Conservation (phyloP, 1,140 invertebrate species). For the Thaumatotibia leucotreta region DNA sequence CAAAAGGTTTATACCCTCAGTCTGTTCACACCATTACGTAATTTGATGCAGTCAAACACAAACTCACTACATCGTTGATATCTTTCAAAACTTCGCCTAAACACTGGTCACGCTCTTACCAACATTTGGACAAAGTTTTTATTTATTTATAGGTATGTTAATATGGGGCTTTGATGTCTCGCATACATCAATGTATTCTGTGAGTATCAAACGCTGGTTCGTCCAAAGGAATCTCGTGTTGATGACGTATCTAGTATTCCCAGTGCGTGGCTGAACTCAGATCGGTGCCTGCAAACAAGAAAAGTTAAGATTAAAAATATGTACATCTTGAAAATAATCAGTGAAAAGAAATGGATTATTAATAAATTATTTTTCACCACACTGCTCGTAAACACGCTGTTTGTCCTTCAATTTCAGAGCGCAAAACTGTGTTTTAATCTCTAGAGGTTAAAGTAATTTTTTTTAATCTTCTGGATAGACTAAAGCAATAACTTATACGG, state of each 20-base stretch:
- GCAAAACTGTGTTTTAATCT: no score
- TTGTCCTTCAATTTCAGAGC: no score
- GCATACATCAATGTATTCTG: neutral
- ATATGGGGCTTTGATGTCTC: neutral
- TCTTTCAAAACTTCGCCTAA: neutral
- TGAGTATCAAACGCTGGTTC: neutral
- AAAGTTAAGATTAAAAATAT: neutral
- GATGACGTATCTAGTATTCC: slow-evolving; percentile 87
- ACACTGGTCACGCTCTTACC: slow-evolving; percentile 9
- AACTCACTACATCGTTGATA: no score
- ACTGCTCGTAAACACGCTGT: no score
- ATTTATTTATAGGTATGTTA: neutral
- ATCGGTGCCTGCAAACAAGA: slow-evolving; percentile 78
- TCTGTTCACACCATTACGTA: neutral
- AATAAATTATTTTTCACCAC: no score
- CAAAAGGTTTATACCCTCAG: neutral
- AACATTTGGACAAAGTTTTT: neutral
- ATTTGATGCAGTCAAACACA: neutral
- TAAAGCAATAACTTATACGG: no score
- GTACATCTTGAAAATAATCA: no score
- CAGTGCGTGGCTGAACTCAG: slow-evolving; percentile 91
- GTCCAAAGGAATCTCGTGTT: neutral
- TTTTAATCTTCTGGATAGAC: no score
- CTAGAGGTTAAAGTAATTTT: no score
- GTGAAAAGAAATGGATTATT: no score